phyloP scores from a whole-genome alignment of 2,113 vertebrate species.

The Chitala chitala region DNA sequence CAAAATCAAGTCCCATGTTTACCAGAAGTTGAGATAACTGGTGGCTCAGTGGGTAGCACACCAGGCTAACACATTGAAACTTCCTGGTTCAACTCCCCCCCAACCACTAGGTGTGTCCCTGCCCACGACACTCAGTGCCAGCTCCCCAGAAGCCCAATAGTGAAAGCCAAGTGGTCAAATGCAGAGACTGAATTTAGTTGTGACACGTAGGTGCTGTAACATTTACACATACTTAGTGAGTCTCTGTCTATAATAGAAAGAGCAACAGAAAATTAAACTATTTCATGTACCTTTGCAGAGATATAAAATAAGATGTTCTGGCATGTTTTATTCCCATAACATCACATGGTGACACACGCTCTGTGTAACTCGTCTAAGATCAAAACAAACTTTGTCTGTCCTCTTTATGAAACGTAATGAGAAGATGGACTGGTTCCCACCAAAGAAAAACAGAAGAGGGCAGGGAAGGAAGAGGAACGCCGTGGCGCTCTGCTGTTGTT shows the following conservation, averaged over 20 bases:
- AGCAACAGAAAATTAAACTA: not conserved
- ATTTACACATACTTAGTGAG: too few relatives aligned
- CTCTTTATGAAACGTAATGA: not conserved
- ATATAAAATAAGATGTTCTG: not conserved
- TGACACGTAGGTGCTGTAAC: too few relatives aligned
- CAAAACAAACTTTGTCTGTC: not conserved
- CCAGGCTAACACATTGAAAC: too few relatives aligned
- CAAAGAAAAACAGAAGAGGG: constrained; percentile 36
- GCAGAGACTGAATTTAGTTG: too few relatives aligned
- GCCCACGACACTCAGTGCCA: too few relatives aligned
- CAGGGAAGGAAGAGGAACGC: constrained; percentile 21
- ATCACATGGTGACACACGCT: not conserved
- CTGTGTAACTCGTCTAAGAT: not conserved
- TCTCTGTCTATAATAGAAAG: not conserved
- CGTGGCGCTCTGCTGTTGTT: not conserved
- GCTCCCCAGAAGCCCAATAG: too few relatives aligned
- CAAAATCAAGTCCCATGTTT: too few relatives aligned
- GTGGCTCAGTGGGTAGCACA: too few relatives aligned
- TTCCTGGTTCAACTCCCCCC: too few relatives aligned
- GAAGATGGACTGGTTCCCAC: not conserved
- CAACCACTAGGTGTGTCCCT: too few relatives aligned
- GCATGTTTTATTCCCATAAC: not conserved
- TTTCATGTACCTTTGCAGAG: not conserved
- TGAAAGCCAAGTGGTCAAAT: too few relatives aligned
- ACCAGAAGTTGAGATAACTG: too few relatives aligned